Conservation (phyloP, 1,140 invertebrate genomes). For the Chrysoperla carnea region DNA sequence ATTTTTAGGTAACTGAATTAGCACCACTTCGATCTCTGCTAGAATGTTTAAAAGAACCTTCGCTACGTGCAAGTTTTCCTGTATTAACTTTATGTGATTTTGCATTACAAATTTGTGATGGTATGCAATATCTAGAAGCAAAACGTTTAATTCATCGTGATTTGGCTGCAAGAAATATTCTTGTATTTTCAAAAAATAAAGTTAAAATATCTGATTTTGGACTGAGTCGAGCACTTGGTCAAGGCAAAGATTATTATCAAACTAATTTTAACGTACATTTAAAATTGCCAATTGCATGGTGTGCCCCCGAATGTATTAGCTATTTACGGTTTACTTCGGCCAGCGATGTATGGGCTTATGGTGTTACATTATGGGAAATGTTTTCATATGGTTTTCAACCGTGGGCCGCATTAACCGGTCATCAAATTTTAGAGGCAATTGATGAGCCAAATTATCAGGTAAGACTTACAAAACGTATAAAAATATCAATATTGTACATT, state of each 20-base stretch:
- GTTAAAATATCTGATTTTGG: conserved; percentile 99
- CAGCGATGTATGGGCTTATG: conserved; percentile 96
- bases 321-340: conserved; percentile 90
- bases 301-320: conserved; percentile 95
- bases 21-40: conserved; percentile 85
- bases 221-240: conserved; percentile 82
- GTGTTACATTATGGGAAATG: conserved; percentile 98
- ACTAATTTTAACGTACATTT: conserved; percentile 97
- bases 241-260: conserved; percentile 98
- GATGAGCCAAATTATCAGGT: conserved; percentile 77
- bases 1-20: conserved; percentile 70
- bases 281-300: conserved; percentile 97
- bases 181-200: conserved; percentile 90
- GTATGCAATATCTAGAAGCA: conserved; percentile 87
- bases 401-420: conserved; percentile 88
- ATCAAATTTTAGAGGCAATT: conserved; percentile 90
- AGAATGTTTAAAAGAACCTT: conserved; percentile 89
- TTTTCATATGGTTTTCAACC: conserved; percentile 96
- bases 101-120: conserved; percentile 87
- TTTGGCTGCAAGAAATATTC: conserved; percentile 84
- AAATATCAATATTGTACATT: conserved; percentile 3
- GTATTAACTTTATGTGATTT: conserved; percentile 80
- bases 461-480: background rate
- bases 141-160: conserved; percentile 91
- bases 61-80: conserved; percentile 72